A percentile compares a stretch with the other conserved stretches of the same genome.
Evolutionary conservation across 2,113 vertebrate genomes (phyloP).

Genomic region (Hucho hucho): DNA sequence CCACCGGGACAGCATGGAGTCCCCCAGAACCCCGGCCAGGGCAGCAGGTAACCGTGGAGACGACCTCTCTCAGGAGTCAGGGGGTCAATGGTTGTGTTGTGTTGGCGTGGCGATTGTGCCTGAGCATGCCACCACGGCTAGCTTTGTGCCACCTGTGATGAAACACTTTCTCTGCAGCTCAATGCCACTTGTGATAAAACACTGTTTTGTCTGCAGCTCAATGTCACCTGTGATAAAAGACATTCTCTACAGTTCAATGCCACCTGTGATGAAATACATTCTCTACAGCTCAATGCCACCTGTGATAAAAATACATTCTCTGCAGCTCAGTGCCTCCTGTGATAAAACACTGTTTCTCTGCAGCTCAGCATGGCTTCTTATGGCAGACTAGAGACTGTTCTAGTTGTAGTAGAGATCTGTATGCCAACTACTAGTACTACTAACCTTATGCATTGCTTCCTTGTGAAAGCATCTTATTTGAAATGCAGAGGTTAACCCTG

Average conservation of each 20-base stretch:
- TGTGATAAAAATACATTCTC: too few relatives aligned
- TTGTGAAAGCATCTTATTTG: not conserved
- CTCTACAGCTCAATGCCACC: too few relatives aligned
- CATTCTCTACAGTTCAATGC: constrained; percentile 21
- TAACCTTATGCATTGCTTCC: not conserved
- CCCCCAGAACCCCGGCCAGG: constrained; percentile 87
- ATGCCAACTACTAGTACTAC: not conserved
- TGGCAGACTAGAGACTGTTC: not conserved
- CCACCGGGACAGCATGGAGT: constrained; percentile 88
- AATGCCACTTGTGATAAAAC: too few relatives aligned
- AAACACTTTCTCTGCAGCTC: too few relatives aligned
- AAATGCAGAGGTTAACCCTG: not conserved
- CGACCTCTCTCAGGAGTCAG: not conserved
- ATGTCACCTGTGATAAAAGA: too few relatives aligned
- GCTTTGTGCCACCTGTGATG: too few relatives aligned
- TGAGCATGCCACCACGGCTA: too few relatives aligned
- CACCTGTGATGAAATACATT: too few relatives aligned
- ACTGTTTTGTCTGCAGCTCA: constrained; percentile 21
- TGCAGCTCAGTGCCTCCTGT: too few relatives aligned
- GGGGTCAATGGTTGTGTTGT: too few relatives aligned
- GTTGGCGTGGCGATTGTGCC: too few relatives aligned
- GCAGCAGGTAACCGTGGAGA: constrained; percentile 84
- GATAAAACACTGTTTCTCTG: not conserved
- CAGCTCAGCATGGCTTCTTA: constrained; percentile 17
- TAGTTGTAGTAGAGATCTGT: not conserved